Percentiles rank a stretch among this genome's conserved stretches.
Conservation (phyloP, 2,113 vertebrate species). For the Perca fluviatilis region DNA sequence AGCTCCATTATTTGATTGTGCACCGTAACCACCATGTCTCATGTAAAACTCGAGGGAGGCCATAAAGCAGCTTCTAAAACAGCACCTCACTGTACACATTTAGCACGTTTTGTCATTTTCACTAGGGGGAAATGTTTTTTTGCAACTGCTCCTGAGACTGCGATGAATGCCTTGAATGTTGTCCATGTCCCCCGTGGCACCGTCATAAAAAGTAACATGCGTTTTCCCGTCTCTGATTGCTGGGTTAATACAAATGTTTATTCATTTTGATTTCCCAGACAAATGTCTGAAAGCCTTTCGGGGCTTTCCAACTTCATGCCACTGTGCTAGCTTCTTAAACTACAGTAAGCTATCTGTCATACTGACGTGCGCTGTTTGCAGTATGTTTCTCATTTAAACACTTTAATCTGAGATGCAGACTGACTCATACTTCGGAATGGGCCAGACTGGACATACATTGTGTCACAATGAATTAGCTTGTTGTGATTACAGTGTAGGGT, state of each 20-base stretch:
- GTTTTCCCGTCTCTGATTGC: constrained; percentile 57
- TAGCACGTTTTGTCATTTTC: constrained; percentile 73
- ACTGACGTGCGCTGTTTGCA: constrained; percentile 9
- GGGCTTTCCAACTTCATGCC: not conserved
- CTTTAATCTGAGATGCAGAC: constrained; percentile 28
- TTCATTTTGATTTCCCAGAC: constrained; percentile 68
- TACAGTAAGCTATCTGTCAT: constrained; percentile 26
- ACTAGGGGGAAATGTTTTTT: constrained; percentile 65
- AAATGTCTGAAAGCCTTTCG: constrained; percentile 33
- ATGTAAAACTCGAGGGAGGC: constrained; percentile 57
- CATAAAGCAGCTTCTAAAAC: constrained; percentile 72
- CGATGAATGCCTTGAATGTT: constrained; percentile 70
- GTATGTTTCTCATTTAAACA: constrained; percentile 13
- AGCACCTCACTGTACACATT: constrained; percentile 65
- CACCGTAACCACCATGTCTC: constrained; percentile 47
- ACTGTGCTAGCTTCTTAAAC: constrained; percentile 1
- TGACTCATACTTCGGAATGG: constrained; percentile 3
- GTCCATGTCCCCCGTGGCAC: constrained; percentile 43
- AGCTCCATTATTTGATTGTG: constrained; percentile 57
- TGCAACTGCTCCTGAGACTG: constrained; percentile 19
- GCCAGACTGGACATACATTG: constrained; percentile 20
- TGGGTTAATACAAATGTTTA: constrained; percentile 59
- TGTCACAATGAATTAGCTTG: constrained; percentile 27
- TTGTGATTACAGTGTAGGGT: constrained; percentile 8
- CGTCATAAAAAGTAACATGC: constrained; percentile 71